Conservation (phyloP, 2,888 invertebrate genomes). For the Scelioninae gen. 2 region DNA sequence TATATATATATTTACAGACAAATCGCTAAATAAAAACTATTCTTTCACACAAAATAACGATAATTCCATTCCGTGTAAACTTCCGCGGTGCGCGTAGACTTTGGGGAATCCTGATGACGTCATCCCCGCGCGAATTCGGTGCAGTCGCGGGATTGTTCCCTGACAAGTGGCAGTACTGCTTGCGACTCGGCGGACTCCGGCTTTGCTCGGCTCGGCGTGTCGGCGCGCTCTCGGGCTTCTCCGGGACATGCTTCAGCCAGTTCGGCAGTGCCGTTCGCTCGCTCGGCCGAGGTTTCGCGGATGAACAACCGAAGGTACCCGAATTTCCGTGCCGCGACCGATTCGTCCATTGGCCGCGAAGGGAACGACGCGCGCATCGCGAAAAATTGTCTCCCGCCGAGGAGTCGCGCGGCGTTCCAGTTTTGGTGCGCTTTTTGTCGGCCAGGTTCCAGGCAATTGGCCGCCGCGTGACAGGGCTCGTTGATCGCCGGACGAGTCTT, state of each 20-base stretch:
- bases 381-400: neutral
- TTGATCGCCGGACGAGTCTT: slow-evolving; percentile 9
- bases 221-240: no score
- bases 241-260: neutral
- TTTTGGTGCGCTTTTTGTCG: neutral
- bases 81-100: neutral
- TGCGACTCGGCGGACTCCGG: slow-evolving; percentile 8
- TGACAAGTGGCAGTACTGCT: slow-evolving; percentile 30
- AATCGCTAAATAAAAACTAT: no score
- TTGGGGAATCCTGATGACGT: slow-evolving; percentile 15
- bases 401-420: neutral
- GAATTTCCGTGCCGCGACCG: no score
- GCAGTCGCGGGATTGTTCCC: neutral
- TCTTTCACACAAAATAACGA: no score
- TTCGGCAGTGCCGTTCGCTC: neutral
- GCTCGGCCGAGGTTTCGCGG: neutral
- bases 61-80: no score
- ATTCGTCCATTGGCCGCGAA: no score
- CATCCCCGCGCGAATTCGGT: neutral
- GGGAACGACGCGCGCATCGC: neutral
- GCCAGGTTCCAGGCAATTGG: neutral
- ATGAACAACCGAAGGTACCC: no score
- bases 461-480: slow-evolving; percentile 9
- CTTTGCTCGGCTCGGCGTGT: neutral
- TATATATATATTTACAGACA: no score